These are phyloP conservation scores for Chrysochloris asiatica DNA, from an alignment of 2,113 vertebrate genomes.

Conservation along the genomic window DNA sequence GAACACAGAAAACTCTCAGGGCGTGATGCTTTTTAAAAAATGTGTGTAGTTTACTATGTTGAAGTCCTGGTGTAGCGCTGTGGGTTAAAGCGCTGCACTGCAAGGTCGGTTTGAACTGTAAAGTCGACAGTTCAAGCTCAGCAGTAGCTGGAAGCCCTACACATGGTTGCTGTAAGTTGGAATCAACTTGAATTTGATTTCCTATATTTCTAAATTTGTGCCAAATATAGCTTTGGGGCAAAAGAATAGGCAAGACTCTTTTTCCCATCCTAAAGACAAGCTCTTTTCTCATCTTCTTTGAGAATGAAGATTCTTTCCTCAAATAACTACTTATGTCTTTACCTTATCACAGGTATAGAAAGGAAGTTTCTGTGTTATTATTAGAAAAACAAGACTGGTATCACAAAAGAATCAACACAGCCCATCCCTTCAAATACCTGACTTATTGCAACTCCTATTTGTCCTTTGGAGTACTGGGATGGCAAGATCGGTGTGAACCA, in stretches of 20 bases:
- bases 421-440: neutral
- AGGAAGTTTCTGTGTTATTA: neutral
- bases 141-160: too few species aligned
- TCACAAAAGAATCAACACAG: neutral
- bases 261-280: neutral
- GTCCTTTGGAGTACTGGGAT: too few species aligned
- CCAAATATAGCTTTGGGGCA: accelerated
- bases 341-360: neutral
- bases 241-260: neutral
- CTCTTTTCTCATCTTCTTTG: neutral
- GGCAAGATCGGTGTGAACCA: too few species aligned
- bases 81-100: too few species aligned
- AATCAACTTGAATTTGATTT: too few species aligned
- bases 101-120: too few species aligned
- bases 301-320: neutral
- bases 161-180: too few species aligned
- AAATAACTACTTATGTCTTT: neutral
- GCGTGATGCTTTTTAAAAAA: neutral
- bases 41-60: too few species aligned
- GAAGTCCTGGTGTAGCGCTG: too few species aligned
- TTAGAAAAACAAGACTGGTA: neutral
- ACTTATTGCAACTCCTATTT: too few species aligned
- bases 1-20: neutral
- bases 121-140: too few species aligned
- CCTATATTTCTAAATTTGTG: neutral